Conservation (phyloP, 1,140 invertebrate species). For the Drosophila kikkawai region DNA sequence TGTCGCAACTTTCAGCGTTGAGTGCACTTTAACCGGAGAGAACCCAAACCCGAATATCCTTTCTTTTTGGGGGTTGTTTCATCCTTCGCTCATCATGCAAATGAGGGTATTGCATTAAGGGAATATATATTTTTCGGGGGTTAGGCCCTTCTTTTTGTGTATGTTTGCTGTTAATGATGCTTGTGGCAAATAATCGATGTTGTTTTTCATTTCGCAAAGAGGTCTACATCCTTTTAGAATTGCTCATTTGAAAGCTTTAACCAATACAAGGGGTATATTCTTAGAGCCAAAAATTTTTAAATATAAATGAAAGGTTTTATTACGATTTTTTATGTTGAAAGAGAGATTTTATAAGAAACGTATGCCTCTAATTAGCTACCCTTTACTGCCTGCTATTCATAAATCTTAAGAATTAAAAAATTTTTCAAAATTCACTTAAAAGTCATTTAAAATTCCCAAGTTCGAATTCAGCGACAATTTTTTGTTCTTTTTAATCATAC, state of each 20-base stretch:
- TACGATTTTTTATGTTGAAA: not conserved
- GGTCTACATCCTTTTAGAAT: not conserved
- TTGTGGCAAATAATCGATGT: constrained; percentile 26
- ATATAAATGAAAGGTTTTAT: not conserved
- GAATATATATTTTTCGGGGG: constrained; percentile 35
- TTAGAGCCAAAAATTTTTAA: not conserved
- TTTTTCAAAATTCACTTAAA: too few species aligned
- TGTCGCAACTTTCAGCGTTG: constrained; percentile 46
- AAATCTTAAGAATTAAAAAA: too few species aligned
- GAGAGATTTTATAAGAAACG: not conserved
- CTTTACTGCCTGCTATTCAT: not conserved
- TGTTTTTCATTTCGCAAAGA: constrained; percentile 21
- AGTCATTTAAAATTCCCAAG: not conserved
- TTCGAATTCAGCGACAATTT: not conserved
- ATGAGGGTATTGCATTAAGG: constrained; percentile 37
- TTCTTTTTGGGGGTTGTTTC: constrained; percentile 25
- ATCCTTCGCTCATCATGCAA: constrained; percentile 29
- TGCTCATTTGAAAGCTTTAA: constrained; percentile 20
- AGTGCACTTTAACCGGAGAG: constrained; percentile 41
- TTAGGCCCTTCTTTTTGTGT: constrained; percentile 14
- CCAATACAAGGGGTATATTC: not conserved
- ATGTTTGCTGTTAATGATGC: constrained; percentile 44
- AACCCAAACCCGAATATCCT: constrained; percentile 23
- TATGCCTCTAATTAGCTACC: not conserved
- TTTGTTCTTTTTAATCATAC: not conserved